Percentiles rank a stretch among this genome's conserved stretches.
These are phyloP conservation scores for Ceramica pisi DNA, from an alignment of 2,888 invertebrate genomes.

Conservation along the genomic window DNA sequence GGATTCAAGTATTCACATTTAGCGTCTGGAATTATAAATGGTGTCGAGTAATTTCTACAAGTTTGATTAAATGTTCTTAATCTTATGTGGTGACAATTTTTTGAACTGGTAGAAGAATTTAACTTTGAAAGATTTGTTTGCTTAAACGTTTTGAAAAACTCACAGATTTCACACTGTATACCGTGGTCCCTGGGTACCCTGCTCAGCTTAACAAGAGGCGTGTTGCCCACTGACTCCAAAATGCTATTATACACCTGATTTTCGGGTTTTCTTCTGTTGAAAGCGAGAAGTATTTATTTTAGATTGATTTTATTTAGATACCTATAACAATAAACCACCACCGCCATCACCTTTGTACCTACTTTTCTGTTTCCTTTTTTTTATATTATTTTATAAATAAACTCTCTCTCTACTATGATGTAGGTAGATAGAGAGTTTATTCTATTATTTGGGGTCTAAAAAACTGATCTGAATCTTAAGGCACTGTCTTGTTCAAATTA, in stretches of 20 bases:
- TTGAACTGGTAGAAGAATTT: no score
- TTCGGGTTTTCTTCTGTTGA: constrained; percentile 2
- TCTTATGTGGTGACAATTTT: neutral
- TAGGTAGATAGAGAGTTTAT: no score
- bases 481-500: no score
- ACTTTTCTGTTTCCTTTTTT: no score
- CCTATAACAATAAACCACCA: no score
- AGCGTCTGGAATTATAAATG: constrained; percentile 91
- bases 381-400: no score
- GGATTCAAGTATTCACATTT: constrained; percentile 99
- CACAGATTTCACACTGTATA: constrained; percentile 95
- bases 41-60: neutral
- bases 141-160: constrained; percentile 80
- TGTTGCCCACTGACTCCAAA: constrained; percentile 94
- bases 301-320: no score
- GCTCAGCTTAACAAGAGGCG: constrained; percentile 94
- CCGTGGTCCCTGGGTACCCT: constrained; percentile 93
- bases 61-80: neutral
- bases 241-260: constrained; percentile 58
- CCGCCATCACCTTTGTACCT: no score
- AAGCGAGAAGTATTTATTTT: neutral
- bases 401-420: no score
- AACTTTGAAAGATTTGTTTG: neutral
- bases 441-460: no score
- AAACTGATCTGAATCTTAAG: no score